A percentile compares a stretch with the other conserved stretches of the same genome.
These are phyloP conservation scores for Calcarius lapponicus DNA, from an alignment of 2,797 vertebrate genomes.

Conservation along the genomic window DNA sequence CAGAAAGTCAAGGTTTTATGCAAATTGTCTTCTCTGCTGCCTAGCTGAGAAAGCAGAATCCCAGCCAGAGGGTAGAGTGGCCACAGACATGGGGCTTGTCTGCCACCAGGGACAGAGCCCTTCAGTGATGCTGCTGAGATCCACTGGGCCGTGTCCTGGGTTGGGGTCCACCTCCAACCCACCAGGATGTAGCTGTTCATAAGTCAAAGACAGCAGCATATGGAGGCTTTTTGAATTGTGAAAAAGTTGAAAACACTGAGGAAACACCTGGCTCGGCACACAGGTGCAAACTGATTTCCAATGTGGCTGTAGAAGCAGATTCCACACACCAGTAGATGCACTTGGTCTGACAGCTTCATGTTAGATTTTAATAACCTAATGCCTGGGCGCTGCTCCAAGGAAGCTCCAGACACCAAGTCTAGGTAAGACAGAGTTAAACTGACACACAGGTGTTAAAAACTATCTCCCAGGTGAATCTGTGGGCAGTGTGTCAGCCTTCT, in stretches of 20 bases:
- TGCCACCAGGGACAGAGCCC: not conserved
- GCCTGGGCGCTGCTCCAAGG: not conserved
- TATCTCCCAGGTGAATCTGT: not conserved
- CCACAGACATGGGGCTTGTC: fast-evolving
- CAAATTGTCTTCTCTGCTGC: not conserved
- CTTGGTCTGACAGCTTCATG: not conserved
- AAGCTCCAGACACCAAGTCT: not conserved
- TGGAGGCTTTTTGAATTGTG: not conserved
- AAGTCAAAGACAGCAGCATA: not conserved
- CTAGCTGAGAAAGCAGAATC: not conserved
- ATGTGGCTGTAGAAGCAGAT: not conserved
- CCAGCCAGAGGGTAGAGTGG: not conserved
- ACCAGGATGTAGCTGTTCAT: not conserved
- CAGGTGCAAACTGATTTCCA: not conserved
- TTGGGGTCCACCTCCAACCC: not conserved
- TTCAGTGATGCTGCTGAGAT: not conserved
- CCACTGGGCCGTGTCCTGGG: not conserved
- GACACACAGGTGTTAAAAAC: not conserved
- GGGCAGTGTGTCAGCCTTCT: not conserved
- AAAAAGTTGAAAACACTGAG: not conserved
- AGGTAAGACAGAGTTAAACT: not conserved
- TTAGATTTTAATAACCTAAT: not conserved
- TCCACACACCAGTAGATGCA: not conserved
- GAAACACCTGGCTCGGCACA: not conserved
- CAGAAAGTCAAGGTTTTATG: not conserved